Percentiles rank a stretch among this genome's conserved stretches.
These are phyloP conservation scores for Otus sunia DNA, from an alignment of 2,113 vertebrate species.

Conservation along the genomic window DNA sequence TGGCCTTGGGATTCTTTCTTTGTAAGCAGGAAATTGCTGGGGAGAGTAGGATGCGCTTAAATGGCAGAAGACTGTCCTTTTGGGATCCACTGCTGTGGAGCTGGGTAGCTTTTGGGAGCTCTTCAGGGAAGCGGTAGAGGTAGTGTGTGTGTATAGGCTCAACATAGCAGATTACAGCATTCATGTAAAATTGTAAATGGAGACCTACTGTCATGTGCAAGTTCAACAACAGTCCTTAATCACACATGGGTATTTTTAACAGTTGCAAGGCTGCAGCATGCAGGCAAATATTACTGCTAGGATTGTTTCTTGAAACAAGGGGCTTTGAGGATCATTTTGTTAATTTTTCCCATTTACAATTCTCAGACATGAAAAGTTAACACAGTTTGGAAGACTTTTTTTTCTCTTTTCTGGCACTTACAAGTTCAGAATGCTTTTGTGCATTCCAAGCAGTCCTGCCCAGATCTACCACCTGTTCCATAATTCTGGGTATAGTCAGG, in stretches of 20 bases:
- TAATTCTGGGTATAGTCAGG: slow-evolving; percentile 82
- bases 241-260: background rate
- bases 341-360: slow-evolving; percentile 62
- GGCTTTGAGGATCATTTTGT: background rate
- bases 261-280: background rate
- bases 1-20: background rate
- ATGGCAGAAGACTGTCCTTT: background rate
- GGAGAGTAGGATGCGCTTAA: background rate
- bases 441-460: slow-evolving; percentile 81
- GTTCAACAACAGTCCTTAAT: background rate
- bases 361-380: slow-evolving; percentile 71
- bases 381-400: slow-evolving; percentile 66
- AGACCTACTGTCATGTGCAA: accelerated
- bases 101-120: background rate
- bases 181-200: accelerated
- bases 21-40: accelerated
- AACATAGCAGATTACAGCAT: accelerated
- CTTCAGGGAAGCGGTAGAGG: background rate
- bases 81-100: accelerated
- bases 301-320: background rate
- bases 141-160: accelerated
- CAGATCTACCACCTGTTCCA: slow-evolving; percentile 82
- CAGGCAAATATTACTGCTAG: background rate
- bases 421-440: slow-evolving; percentile 77
- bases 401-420: slow-evolving; percentile 72